phyloP scores from a whole-genome alignment of 2,797 vertebrate genomes.

The Crypturellus tataupa region DNA sequence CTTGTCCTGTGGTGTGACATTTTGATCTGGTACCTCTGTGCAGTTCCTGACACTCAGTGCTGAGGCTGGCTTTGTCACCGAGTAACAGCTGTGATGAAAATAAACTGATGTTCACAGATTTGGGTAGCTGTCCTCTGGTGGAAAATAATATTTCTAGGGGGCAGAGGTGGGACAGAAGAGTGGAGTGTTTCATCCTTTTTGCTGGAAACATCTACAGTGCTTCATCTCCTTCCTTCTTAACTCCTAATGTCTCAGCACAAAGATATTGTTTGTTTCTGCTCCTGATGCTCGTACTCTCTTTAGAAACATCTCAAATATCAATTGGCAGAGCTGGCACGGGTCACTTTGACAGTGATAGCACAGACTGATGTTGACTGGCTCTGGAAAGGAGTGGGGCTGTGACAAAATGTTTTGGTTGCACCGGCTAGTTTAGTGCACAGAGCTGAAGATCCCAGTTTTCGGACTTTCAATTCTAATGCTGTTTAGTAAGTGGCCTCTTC shows the following conservation, averaged over 20 bases:
- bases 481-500: neutral
- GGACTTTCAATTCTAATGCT: neutral
- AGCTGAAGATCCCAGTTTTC: accelerated
- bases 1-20: neutral
- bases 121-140: neutral
- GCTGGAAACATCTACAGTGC: no score
- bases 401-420: neutral
- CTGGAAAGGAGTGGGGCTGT: neutral
- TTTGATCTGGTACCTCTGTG: neutral
- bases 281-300: neutral
- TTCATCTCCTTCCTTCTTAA: no score
- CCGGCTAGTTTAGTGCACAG: accelerated
- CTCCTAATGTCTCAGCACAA: neutral
- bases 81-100: neutral
- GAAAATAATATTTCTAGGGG: neutral
- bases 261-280: neutral
- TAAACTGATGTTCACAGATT: neutral
- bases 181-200: no score
- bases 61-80: neutral
- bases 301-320: neutral
- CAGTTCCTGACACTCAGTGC: neutral
- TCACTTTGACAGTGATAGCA: neutral
- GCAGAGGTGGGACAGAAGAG: no score
- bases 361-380: neutral
- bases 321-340: neutral